Base-by-base conservation (phyloP, 1,140 invertebrate species). In the Zaprionus nigranus region DNA sequence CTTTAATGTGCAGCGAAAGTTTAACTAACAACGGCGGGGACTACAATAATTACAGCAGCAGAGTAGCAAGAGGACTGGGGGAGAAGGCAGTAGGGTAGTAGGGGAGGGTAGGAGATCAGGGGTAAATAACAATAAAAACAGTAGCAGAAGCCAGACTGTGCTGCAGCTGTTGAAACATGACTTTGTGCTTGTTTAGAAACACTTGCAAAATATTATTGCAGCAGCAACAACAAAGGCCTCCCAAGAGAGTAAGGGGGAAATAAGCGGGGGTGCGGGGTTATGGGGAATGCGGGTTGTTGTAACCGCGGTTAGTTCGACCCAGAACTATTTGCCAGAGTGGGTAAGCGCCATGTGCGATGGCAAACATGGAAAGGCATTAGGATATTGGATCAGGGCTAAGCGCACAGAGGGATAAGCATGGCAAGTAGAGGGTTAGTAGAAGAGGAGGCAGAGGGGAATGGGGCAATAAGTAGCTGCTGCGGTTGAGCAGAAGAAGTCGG, bases 201-300 rank as follows among this genome's bases (percentile, higher is more conserved):
- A 90, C 87, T 86, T 90, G 79, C 86, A 80, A 88, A 87, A 87
- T 87, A 90, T 88, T 88, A 90, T 88, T 90, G 81, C 84, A 79
- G 49, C 57, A 79, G 69, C 61, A 81, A 64, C 68, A 69, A 64
- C 61, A 64, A 34, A 57, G 24, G 54, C 54, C 54, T 28, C 5
- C 20, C 51, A 34, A 34, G 9, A 49, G 43, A 17, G n/a, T 40
- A n/a, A 38, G 13, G 54, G 5, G 20, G n/a, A 24, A 0, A 30
- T n/a, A n/a, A n/a, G n/a, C n/a, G n/a, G 26, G 11, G 51, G 30
- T 20, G 49, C 9, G 3, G 17, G 26, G 22, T 5, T 5, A 7
- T n/a, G 7, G 28, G 46, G 49, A 36, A 58, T 17, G n/a, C 40
- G 24, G 38, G 51, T 34, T 34, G 30, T 34, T 34, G 30, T 59